Evolutionary conservation across 2,888 invertebrate genomes (phyloP).

Genomic region (Leptinotarsa rubiginosa): DNA sequence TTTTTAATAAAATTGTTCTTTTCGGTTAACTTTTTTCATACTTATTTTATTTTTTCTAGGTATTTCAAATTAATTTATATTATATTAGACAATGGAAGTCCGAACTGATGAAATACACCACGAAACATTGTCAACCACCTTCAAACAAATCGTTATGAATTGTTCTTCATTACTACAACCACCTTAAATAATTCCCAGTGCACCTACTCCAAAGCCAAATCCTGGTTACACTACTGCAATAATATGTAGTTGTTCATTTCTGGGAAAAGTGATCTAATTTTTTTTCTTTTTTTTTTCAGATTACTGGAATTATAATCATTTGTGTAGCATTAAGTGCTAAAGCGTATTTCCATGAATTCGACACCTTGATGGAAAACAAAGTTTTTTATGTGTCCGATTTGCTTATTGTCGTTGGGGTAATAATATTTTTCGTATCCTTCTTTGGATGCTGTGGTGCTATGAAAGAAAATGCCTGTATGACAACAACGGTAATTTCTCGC

Average conservation of each 20-base stretch:
- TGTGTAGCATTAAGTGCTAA: slow-evolving; percentile 84
- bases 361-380: slow-evolving; percentile 81
- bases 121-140: too few relatives aligned
- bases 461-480: slow-evolving; percentile 94
- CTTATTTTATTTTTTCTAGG: too few relatives aligned
- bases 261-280: not conserved
- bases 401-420: slow-evolving; percentile 85
- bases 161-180: too few relatives aligned
- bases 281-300: slow-evolving; percentile 70
- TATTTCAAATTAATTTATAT: too few relatives aligned
- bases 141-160: too few relatives aligned
- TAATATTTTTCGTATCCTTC: slow-evolving; percentile 91
- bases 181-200: too few relatives aligned
- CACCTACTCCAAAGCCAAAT: too few relatives aligned
- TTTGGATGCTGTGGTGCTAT: slow-evolving; percentile 96
- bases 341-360: slow-evolving; percentile 79
- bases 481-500: slow-evolving; percentile 80
- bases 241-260: not conserved
- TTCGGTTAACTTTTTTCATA: too few relatives aligned
- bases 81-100: too few relatives aligned
- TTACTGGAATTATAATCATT: slow-evolving; percentile 86
- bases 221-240: not conserved
- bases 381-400: slow-evolving; percentile 87
- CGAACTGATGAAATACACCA: too few relatives aligned
- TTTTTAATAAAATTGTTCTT: too few relatives aligned